Base-by-base conservation (phyloP, 2,888 invertebrate genomes). In the Pyralis farinalis region DNA sequence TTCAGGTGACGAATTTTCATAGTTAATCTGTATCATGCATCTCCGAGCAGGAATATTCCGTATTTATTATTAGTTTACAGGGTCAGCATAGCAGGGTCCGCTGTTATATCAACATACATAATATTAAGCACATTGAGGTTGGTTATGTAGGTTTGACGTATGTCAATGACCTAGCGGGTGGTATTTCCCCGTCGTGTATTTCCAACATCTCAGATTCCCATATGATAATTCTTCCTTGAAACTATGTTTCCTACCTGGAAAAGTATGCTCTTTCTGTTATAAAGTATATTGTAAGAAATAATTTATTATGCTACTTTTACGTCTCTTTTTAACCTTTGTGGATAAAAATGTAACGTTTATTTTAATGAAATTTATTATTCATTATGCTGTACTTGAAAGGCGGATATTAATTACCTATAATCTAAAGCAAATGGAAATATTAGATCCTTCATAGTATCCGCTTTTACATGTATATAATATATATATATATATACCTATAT, bases 121-220 rank as follows among this genome's bases (percentile, higher is more conserved):
- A 37, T 21, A 21, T 7, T 11, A 8, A 10, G 10, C n/a, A 12
- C 32, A 11, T 39, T 39, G 39, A 33, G 39, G 32, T 10, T 27
- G 39, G 33, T 39, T 29, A 42, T 42, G 40, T 48, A 34, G 37
- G 32, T 48, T 42, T 42, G 40, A 66, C 57, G 65, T 67, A 37
- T 63, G 74, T 64, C 71, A 71, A 62, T 58, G 57, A 68, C 61
- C 65, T 16, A 39, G 20, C 20, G 6, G 12, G 20, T 33, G 33
- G 39, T 39, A 39, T 39, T 39, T 28, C 39, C 39, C 39, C 27
- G 27, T 7, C 22, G 27, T 20, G 39, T 12, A 33, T 39, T 39
- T 34, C 33, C 32, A 32, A 9, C 20, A 10, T 1, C 12, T 16
- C 12, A 8, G 33, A 6, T 27, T 30, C 11, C 16, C n/a, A 33